Evolutionary conservation across 2,797 vertebrate species (phyloP), one percentile per base, ranked within the genome.

Genomic region (Hippoglossus hippoglossus): DNA sequence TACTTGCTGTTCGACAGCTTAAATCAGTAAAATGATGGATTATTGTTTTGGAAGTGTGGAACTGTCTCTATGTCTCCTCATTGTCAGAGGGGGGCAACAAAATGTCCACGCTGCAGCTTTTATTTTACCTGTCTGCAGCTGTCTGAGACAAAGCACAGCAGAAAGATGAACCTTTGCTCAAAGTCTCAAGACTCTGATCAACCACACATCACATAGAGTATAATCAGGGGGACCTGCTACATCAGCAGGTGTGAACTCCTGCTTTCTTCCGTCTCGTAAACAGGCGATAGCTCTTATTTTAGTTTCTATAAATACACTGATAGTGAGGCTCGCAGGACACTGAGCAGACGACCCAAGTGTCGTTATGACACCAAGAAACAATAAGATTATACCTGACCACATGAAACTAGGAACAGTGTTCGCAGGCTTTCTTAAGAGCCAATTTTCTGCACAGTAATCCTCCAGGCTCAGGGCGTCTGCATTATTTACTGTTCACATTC

Each of bases 121-220:
- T 3, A 13, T 12, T 22, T 41, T 21, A 56, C 28, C 19, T 41
- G 36, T 75, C n/a, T 61, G 31, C n/a, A 34, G 69, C 44, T 77
- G 53, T 67, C 63, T 46, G 64, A 55, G 62, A 16, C 26, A 44
- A 44, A 52, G 53, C 57, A 19, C 44, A 49, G 24, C 8, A 2
- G 15, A 41, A 34, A 54, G 36, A 24, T n/a, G 36, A 60, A 41
- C 54, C 8, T 63, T 64, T 57, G 74, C 57, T 47, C 25, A 15
- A 41, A 46, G 59, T 51, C 63, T 54, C 47, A n/a, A n/a, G n/a
- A n/a, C n/a, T n/a, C n/a, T n/a, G n/a, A 53, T 73, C 28, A 49
- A 55, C 46, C 52, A 31, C 47, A 39, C 39, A 67, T 22, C 8
- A 46, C 22, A 13, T 26, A 22, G 6, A 67, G n/a, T 6, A 22